Conservation (phyloP, 2,113 vertebrate genomes). For the Baryphthengus martii region DNA sequence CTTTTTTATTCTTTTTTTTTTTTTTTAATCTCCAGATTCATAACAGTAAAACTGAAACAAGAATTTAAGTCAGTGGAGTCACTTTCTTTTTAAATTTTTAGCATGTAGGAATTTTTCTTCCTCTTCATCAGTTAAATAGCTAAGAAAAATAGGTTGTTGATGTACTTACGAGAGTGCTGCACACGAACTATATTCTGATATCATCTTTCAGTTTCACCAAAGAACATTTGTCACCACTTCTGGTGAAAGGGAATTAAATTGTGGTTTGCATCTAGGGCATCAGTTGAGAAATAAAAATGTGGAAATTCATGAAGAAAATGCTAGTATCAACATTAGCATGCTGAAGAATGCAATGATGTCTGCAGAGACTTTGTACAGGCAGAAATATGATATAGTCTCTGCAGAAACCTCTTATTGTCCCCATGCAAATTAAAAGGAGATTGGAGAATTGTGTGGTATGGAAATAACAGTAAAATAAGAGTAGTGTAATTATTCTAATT, state of each 20-base stretch:
- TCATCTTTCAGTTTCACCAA: slow-evolving; percentile 16
- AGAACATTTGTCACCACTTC: slow-evolving; percentile 40
- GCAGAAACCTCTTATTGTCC: background rate
- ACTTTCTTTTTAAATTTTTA: background rate
- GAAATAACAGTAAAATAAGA: background rate
- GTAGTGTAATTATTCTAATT: background rate
- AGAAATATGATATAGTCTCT: background rate
- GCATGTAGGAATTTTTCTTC: background rate
- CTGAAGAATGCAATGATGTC: background rate
- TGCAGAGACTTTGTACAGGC: background rate
- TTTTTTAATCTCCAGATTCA: background rate
- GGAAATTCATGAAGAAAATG: slow-evolving; percentile 15
- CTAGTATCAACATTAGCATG: slow-evolving; percentile 15
- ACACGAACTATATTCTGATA: slow-evolving; percentile 18
- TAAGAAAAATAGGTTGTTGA: slow-evolving; percentile 20
- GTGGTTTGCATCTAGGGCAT: background rate
- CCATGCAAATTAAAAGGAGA: background rate
- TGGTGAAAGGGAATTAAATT: slow-evolving; percentile 25
- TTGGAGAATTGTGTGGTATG: background rate
- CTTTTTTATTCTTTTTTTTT: background rate
- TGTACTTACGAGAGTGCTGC: background rate
- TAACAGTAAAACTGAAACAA: background rate
- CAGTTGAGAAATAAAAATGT: background rate
- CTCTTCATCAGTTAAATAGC: background rate
- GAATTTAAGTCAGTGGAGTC: background rate